Percentiles rank a stretch among this genome's conserved stretches.
Conservation (phyloP, 1,140 invertebrate species). For the Zaprionus lachaisei region DNA sequence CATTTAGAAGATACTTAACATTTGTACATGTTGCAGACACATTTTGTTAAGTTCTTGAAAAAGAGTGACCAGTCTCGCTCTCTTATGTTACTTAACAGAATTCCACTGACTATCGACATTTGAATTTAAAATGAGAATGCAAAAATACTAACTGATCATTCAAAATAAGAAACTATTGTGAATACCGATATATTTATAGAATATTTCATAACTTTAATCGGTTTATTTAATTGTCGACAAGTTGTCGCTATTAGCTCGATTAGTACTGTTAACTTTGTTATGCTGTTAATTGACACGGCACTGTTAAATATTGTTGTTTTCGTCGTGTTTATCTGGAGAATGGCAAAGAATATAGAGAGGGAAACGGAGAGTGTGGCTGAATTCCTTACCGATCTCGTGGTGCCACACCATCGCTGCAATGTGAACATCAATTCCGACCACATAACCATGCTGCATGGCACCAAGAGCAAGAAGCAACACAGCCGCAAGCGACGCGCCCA, state of each 20-base stretch:
- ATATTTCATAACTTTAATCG: background rate
- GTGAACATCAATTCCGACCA: conserved; percentile 79
- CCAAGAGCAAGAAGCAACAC: conserved; percentile 85
- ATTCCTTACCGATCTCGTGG: conserved; percentile 69
- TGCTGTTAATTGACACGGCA: background rate
- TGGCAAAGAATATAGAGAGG: background rate
- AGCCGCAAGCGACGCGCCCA: conserved; percentile 79
- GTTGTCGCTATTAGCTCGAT: background rate
- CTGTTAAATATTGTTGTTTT: background rate
- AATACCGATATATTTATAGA: background rate
- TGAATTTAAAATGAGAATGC: background rate
- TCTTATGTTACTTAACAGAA: background rate
- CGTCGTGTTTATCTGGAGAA: background rate
- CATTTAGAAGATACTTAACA: background rate
- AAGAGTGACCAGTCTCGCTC: background rate
- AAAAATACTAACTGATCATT: background rate
- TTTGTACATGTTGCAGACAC: background rate
- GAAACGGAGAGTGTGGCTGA: conserved; percentile 58
- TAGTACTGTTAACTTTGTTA: background rate
- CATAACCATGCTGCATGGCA: conserved; percentile 75
- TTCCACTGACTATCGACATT: background rate
- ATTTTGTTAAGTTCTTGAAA: background rate
- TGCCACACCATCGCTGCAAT: conserved; percentile 61
- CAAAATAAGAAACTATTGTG: background rate
- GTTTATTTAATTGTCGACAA: background rate